These are phyloP conservation scores for Bombylius discolor DNA, from an alignment of 2,888 invertebrate species.

Conservation along the genomic window DNA sequence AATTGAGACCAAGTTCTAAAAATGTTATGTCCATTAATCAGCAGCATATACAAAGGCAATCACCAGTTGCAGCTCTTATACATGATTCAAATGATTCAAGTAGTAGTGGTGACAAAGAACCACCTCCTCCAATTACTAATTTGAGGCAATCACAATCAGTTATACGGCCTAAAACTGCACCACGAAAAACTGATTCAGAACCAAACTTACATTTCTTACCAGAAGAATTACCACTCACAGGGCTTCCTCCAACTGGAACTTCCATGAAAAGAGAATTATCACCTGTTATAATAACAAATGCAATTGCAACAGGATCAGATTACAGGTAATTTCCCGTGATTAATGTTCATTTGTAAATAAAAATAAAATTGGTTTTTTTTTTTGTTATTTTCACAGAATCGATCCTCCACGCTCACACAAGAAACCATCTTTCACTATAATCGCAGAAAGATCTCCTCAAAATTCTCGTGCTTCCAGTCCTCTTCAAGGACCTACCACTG, in stretches of 20 bases:
- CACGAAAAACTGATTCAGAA: not conserved
- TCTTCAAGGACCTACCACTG: constrained; percentile 31
- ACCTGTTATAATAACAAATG: constrained; percentile 31
- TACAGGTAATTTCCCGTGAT: constrained; percentile 22
- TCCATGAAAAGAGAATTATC: constrained; percentile 23
- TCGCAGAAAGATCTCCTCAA: constrained; percentile 44
- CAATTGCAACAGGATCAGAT: constrained; percentile 31
- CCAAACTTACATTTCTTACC: not conserved
- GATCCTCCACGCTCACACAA: constrained; percentile 43
- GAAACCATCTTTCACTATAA: constrained; percentile 56
- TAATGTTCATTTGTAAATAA: not conserved
- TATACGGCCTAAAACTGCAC: not conserved
- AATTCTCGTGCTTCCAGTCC: constrained; percentile 41
- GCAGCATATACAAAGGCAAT: constrained; percentile 24
- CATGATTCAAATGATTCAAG: constrained; percentile 33
- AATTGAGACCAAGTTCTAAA: constrained; percentile 32
- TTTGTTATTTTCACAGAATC: constrained; percentile 19
- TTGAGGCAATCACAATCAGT: not conserved
- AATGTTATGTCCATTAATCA: constrained; percentile 33
- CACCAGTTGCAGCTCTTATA: constrained; percentile 33
- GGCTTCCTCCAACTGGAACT: constrained; percentile 10
- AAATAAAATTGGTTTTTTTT: not conserved
- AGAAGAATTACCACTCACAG: not conserved
- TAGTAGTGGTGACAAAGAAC: constrained; percentile 29
- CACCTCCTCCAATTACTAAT: constrained; percentile 3